phyloP scores from a whole-genome alignment of 2,113 vertebrate species.

The Cettia cetti region DNA sequence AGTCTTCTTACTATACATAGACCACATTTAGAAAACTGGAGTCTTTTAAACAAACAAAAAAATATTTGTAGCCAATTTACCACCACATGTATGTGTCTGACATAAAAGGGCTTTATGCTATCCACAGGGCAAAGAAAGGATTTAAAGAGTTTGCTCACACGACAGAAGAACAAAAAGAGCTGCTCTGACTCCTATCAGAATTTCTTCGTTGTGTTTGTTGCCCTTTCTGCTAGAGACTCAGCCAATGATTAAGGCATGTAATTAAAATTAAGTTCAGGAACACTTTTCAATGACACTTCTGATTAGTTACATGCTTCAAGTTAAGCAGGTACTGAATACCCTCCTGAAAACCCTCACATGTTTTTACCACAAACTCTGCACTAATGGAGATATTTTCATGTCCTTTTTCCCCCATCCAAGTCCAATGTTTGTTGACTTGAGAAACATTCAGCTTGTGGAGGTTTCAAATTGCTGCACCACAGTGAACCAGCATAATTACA shows the following conservation, averaged over 20 bases:
- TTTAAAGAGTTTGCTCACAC: not conserved
- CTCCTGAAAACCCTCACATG: not conserved
- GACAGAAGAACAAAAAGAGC: not conserved
- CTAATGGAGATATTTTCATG: not conserved
- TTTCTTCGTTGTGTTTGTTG: not conserved
- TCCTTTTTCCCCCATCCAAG: not conserved
- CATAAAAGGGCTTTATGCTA: not conserved
- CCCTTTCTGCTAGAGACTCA: not conserved
- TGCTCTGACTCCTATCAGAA: not conserved
- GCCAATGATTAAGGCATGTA: not conserved
- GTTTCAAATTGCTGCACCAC: not conserved
- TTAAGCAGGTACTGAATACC: not conserved
- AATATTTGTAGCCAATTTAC: not conserved
- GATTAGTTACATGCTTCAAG: not conserved
- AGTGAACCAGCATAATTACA: not conserved
- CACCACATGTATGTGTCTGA: not conserved
- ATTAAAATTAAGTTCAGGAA: slow-evolving; percentile 2
- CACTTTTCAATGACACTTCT: not conserved
- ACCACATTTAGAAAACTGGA: not conserved
- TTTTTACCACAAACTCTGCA: not conserved
- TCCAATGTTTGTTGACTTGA: not conserved
- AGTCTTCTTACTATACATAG: not conserved
- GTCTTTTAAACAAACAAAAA: not conserved
- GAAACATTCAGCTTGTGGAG: not conserved
- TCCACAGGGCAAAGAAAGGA: not conserved